phyloP scores from a whole-genome alignment of 2,888 invertebrate genomes.

The Agriopis aurantiaria region DNA sequence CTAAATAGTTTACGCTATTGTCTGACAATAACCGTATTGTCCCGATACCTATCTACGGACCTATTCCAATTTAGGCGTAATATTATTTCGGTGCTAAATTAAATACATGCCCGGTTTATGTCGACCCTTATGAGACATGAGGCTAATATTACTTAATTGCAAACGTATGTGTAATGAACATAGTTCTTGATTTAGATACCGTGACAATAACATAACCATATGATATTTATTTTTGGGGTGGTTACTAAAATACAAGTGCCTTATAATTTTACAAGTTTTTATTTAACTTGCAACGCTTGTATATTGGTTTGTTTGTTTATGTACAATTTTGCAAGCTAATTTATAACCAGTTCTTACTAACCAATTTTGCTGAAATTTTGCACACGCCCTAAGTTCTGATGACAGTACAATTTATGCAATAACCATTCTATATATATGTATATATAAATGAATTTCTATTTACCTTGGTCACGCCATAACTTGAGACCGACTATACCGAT shows the following conservation, averaged over 20 bases:
- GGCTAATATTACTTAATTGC: constrained; percentile 16
- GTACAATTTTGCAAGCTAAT: too few species aligned
- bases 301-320: too few species aligned
- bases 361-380: too few species aligned
- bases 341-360: too few species aligned
- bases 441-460: too few species aligned
- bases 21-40: constrained; percentile 42
- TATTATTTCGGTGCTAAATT: constrained; percentile 43
- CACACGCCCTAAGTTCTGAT: too few species aligned
- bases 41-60: constrained; percentile 38
- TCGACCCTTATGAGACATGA: constrained; percentile 29
- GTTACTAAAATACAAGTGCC: background rate
- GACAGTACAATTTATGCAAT: too few species aligned
- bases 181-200: constrained; percentile 1
- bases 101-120: constrained; percentile 36
- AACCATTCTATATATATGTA: too few species aligned
- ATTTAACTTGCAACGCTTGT: too few species aligned
- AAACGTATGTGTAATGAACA: constrained; percentile 1
- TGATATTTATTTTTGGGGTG: background rate
- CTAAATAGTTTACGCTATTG: constrained; percentile 53
- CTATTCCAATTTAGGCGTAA: constrained; percentile 43
- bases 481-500: too few species aligned
- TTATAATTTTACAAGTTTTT: too few species aligned
- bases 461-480: too few species aligned
- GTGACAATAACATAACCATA: background rate